These are phyloP conservation scores for Epinephelus cyanopodus DNA, from an alignment of 2,113 vertebrate species.

Conservation along the genomic window DNA sequence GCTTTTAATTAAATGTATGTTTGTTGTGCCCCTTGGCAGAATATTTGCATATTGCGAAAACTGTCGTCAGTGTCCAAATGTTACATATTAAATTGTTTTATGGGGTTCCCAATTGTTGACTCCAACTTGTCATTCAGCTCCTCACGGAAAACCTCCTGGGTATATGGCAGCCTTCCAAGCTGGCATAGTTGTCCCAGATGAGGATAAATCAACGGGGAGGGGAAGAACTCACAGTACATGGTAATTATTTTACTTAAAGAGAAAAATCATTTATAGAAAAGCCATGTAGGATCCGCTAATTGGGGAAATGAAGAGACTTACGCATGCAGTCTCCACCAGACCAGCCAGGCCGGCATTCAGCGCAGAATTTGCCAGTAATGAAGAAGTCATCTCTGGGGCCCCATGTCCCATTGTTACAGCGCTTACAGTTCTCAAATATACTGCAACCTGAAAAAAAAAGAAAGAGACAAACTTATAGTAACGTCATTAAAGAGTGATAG, in stretches of 20 bases:
- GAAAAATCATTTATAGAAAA: conserved; percentile 17
- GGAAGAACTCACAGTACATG: neutral
- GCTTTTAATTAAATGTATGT: conserved; percentile 66
- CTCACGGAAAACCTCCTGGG: conserved; percentile 49
- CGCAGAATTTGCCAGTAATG: conserved; percentile 92
- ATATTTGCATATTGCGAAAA: conserved; percentile 54
- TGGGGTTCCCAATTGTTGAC: conserved; percentile 37
- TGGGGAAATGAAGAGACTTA: conserved; percentile 80
- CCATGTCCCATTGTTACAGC: conserved; percentile 97
- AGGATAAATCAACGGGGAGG: conserved; percentile 43
- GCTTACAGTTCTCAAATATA: conserved; percentile 98
- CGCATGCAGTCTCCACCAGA: conserved; percentile 97
- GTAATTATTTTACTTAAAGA: conserved; percentile 21
- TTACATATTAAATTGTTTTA: conserved; percentile 58
- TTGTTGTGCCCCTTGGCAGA: conserved; percentile 31
- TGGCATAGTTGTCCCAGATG: conserved; percentile 39
- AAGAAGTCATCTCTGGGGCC: conserved; percentile 94
- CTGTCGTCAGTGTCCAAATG: conserved; percentile 31
- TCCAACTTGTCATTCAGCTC: conserved; percentile 55
- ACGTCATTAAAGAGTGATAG: neutral
- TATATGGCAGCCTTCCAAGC: conserved; percentile 54
- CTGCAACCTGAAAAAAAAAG: conserved; percentile 83
- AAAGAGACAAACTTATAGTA: conserved; percentile 8
- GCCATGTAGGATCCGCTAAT: neutral
- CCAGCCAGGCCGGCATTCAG: conserved; percentile 95